A percentile compares a stretch with the other conserved stretches of the same genome.
Conservation (phyloP, 2,888 invertebrate genomes). For the Chaitophorus viminalis region DNA sequence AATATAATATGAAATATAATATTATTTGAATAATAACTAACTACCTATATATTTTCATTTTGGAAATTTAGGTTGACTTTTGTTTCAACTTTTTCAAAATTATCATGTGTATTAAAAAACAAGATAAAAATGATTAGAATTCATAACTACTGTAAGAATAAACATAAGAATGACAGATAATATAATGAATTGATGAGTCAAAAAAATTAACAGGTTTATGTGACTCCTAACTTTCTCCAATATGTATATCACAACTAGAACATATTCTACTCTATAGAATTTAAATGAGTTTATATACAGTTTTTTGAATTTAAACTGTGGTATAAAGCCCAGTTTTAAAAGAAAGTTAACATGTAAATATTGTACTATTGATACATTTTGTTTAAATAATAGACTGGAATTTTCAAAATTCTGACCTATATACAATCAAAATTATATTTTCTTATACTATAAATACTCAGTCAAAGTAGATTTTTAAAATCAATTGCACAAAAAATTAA, state of each 20-base stretch:
- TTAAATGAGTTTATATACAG: not conserved
- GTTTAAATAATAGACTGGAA: not conserved
- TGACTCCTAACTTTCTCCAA: slow-evolving; percentile 21
- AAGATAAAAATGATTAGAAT: not conserved
- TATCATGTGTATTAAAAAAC: not conserved
- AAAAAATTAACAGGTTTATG: not conserved
- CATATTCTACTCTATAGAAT: slow-evolving; percentile 24
- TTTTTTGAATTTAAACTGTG: too few relatives aligned
- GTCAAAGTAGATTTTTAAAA: not conserved
- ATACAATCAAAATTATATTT: not conserved
- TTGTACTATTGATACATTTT: not conserved
- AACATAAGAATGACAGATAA: not conserved
- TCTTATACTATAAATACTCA: not conserved
- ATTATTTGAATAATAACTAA: too few relatives aligned
- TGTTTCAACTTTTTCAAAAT: not conserved
- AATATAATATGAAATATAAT: too few relatives aligned
- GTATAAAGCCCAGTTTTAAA: not conserved
- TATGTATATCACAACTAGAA: not conserved
- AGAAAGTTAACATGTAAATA: not conserved
- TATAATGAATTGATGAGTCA: not conserved
- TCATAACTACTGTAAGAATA: too few relatives aligned
- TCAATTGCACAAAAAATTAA: too few relatives aligned
- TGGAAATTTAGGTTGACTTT: too few relatives aligned
- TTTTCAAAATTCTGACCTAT: slow-evolving; percentile 9
- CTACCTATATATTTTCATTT: too few relatives aligned